phyloP scores from a whole-genome alignment of 2,888 invertebrate genomes.

The Temnothorax rugatulus region DNA sequence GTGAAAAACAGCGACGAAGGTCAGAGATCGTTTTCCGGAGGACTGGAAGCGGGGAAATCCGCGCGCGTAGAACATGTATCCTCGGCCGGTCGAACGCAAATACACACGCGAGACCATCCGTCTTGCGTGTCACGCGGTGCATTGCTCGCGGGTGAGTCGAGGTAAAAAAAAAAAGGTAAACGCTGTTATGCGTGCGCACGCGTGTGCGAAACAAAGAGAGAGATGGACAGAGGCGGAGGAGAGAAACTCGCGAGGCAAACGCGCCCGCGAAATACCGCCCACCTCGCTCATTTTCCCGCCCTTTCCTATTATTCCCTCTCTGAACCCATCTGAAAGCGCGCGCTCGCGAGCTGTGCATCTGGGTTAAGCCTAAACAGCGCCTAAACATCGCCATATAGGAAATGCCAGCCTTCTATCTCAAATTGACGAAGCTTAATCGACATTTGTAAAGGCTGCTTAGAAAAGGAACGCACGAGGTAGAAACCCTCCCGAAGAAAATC shows the following conservation, averaged over 20 bases:
- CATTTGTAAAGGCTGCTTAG: neutral
- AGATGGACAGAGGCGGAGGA: slow-evolving; percentile 4
- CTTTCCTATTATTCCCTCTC: slow-evolving; percentile 53
- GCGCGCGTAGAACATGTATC: neutral
- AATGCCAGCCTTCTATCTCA: neutral
- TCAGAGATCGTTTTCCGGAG: slow-evolving; percentile 39
- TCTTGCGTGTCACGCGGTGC: slow-evolving; percentile 62
- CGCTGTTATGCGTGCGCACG: slow-evolving; percentile 14
- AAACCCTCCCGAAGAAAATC: neutral
- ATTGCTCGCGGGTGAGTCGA: slow-evolving; percentile 50
- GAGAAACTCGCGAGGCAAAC: slow-evolving; percentile 42
- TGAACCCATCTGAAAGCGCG: slow-evolving; percentile 37
- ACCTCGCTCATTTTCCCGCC: slow-evolving; percentile 51
- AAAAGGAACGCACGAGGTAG: neutral
- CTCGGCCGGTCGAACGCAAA: slow-evolving; percentile 25
- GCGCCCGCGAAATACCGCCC: slow-evolving; percentile 55
- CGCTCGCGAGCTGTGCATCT: slow-evolving; percentile 21
- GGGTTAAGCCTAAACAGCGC: neutral
- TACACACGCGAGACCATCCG: slow-evolving; percentile 41
- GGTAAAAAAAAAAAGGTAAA: slow-evolving; percentile 45
- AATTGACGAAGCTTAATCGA: neutral
- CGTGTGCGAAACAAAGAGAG: slow-evolving; percentile 14
- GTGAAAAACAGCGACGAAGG: slow-evolving; percentile 42
- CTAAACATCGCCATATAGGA: neutral
- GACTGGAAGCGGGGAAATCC: slow-evolving; percentile 31